Evolutionary conservation across 2,888 invertebrate species (phyloP), one percentile per base, ranked within the genome.

Genomic region (Paralinhomoeus sp.): DNA sequence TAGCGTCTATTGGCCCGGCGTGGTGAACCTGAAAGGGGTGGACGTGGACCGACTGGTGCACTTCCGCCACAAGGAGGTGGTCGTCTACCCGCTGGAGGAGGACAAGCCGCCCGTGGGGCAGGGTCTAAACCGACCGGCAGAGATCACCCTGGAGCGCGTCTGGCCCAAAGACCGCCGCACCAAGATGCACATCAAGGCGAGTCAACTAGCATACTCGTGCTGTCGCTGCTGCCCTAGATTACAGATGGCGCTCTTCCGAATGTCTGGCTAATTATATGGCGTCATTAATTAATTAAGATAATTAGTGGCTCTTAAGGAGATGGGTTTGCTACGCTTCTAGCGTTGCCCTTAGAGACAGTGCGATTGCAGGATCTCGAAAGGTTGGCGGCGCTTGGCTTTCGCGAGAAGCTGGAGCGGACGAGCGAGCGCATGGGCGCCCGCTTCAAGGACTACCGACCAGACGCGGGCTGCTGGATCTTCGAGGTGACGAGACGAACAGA

Each of bases 391-490:
- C 77, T 85, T 74, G 77, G 80, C 57, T 93, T 82, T 67, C 77
- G 81, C 53, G 77, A 75, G 12, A 81, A 80, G 60, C 65, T 93
- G 45, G 76, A 84, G 18, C 72, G 75, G 27, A 78, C 80, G 1
- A 81, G 84, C 46, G 75, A 76, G 49, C 81, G 80, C 54, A 79
- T 87, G 64, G 78, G 78, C 49, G 84, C 85, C 0, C 75, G 77
- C 43, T 97, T 93, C 63, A 74, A 52, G 5, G 91, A 93, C 61
- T 93, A 89, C 65, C 73, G 85, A 0, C 82, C 89, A 0, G 80
- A 82, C 62, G 85, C 84, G 2, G 93, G 93, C 23, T 84, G 87
- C 44, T 97, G 93, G 91, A 87, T 89, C 42, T 93, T 93, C 66
- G 75, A 78, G 63, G 80, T 79, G 53, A 38, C n/a, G 22, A 13